These are phyloP conservation scores for Cantharis nigra DNA, from an alignment of 2,888 invertebrate species.

Conservation along the genomic window DNA sequence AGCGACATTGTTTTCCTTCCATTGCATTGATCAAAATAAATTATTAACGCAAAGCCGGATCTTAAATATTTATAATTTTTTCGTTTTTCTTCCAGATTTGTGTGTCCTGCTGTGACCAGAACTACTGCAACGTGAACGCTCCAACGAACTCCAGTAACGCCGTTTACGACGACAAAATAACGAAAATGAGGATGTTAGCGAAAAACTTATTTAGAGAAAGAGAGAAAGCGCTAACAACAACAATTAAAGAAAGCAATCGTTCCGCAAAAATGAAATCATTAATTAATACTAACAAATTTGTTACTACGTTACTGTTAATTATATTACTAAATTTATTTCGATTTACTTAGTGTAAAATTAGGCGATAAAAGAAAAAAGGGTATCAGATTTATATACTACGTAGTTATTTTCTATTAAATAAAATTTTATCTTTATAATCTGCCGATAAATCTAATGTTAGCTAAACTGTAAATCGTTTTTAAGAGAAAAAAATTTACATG, in stretches of 20 bases:
- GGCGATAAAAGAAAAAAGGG: not conserved
- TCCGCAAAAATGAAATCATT: constrained; percentile 5
- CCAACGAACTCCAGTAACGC: constrained; percentile 65
- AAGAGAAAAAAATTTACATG: not conserved
- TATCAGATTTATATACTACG: constrained; percentile 1
- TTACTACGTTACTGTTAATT: constrained; percentile 10
- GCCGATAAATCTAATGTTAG: constrained; percentile 1
- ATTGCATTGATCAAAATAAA: not conserved
- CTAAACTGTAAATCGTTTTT: not conserved
- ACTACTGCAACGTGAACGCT: constrained; percentile 66
- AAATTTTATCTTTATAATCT: not conserved
- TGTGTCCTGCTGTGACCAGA: constrained; percentile 66
- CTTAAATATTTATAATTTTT: not conserved
- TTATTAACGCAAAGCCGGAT: not conserved
- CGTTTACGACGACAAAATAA: constrained; percentile 57
- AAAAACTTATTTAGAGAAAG: constrained; percentile 53
- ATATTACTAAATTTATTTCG: constrained; percentile 10
- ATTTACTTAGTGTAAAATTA: constrained; percentile 15
- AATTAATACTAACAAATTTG: constrained; percentile 1
- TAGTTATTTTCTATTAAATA: not conserved
- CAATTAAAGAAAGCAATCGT: constrained; percentile 46
- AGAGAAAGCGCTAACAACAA: constrained; percentile 54
- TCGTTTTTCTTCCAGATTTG: constrained; percentile 60
- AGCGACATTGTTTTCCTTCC: not conserved
- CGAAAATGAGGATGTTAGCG: constrained; percentile 55